These are phyloP conservation scores for Musca vetustissima DNA, from an alignment of 1,140 invertebrate species.

Conservation along the genomic window DNA sequence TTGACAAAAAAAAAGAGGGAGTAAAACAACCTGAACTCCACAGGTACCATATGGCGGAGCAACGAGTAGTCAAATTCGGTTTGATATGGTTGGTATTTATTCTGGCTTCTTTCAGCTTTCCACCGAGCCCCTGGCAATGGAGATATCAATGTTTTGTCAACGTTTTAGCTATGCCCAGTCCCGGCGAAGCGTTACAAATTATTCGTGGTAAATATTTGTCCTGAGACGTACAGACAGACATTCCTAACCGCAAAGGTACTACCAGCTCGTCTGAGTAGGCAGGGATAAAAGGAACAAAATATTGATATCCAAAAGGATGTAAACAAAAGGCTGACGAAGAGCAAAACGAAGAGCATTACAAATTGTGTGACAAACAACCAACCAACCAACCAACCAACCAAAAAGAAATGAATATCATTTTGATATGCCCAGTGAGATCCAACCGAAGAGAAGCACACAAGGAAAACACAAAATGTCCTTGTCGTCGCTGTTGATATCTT, in stretches of 20 bases:
- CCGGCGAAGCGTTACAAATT: not conserved
- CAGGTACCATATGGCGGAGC: too few species aligned
- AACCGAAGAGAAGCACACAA: constrained; percentile 17
- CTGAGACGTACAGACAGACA: not conserved
- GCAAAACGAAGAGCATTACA: not conserved
- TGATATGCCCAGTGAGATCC: constrained; percentile 13
- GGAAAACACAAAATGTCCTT: not conserved
- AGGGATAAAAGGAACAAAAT: too few species aligned
- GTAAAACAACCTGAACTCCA: too few species aligned
- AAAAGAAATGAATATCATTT: not conserved
- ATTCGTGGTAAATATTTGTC: constrained; percentile 21
- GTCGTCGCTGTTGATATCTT: too few species aligned
- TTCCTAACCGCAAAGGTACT: constrained; percentile 3
- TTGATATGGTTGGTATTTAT: constrained; percentile 1
- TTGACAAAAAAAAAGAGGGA: too few species aligned
- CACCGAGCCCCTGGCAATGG: not conserved
- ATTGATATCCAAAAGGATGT: too few species aligned
- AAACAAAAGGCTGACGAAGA: not conserved
- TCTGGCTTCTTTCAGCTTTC: not conserved
- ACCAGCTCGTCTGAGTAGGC: too few species aligned
- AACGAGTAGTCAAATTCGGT: too few species aligned
- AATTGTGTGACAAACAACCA: constrained; percentile 12
- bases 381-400: not conserved
- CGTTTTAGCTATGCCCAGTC: not conserved
- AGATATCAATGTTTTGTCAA: constrained; percentile 17